Evolutionary conservation across 1,140 invertebrate genomes (phyloP).

Genomic region (Galleria mellonella): DNA sequence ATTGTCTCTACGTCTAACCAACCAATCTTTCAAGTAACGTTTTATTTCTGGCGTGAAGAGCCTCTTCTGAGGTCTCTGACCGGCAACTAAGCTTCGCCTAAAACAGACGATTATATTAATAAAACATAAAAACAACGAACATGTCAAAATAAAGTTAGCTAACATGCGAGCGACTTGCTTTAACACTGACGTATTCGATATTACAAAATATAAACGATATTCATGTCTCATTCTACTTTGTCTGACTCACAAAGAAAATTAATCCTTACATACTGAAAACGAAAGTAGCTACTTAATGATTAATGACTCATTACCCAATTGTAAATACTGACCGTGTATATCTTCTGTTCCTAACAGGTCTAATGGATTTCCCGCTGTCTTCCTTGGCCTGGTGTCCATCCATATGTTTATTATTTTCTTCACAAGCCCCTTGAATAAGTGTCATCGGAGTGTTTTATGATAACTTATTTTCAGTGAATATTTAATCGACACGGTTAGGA

Average conservation of each 20-base stretch:
- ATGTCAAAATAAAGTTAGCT: neutral
- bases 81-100: conserved; percentile 74
- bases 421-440: conserved; percentile 44
- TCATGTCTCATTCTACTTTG: neutral
- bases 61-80: conserved; percentile 78
- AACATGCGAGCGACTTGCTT: neutral
- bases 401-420: conserved; percentile 41
- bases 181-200: neutral
- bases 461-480: neutral
- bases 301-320: conserved; percentile 40
- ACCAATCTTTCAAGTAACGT: conserved; percentile 81
- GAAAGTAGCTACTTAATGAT: too few relatives aligned
- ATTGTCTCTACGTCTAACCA: conserved; percentile 81
- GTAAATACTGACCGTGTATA: conserved; percentile 69
- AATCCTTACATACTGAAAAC: conserved; percentile 29
- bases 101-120: conserved; percentile 13
- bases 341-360: conserved; percentile 75
- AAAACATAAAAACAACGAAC: conserved; percentile 12
- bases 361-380: conserved; percentile 54
- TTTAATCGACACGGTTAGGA: conserved; percentile 9
- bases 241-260: conserved; percentile 65
- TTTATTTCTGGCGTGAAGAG: conserved; percentile 85
- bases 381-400: conserved; percentile 35
- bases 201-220: conserved; percentile 19
- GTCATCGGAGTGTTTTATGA: conserved; percentile 36